Evolutionary conservation across 2,888 invertebrate genomes (phyloP).

Genomic region (Drosophila lutescens): DNA sequence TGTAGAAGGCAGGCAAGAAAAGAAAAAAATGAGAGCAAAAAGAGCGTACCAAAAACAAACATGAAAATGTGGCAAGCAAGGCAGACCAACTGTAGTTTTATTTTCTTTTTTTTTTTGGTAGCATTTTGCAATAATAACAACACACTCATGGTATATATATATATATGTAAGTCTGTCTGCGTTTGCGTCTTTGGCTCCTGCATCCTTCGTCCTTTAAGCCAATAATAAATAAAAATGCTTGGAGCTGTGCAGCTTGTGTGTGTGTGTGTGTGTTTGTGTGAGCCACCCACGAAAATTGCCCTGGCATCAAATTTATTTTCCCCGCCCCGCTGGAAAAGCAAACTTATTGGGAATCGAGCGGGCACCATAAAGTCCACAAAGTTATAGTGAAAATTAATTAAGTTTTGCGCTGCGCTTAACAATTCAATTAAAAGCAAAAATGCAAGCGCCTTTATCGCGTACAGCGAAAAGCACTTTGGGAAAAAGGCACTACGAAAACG

Average conservation of each 20-base stretch:
- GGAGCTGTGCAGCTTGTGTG: constrained; percentile 22
- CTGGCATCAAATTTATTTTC: constrained; percentile 69
- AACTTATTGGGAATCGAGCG: constrained; percentile 40
- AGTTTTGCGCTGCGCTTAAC: constrained; percentile 79
- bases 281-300: constrained; percentile 51
- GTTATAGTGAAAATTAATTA: constrained; percentile 77
- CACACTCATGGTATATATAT: constrained; percentile 44
- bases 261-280: constrained; percentile 8
- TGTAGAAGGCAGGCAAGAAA: constrained; percentile 59
- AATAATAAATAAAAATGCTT: constrained; percentile 81
- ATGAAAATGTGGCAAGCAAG: constrained; percentile 59
- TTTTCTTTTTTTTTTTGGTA: constrained; percentile 13
- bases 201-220: constrained; percentile 70
- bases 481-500: constrained; percentile 21
- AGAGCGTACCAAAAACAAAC: constrained; percentile 48
- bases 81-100: constrained; percentile 45
- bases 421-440: constrained; percentile 74
- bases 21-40: constrained; percentile 20
- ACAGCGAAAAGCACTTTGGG: constrained; percentile 75
- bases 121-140: constrained; percentile 69
- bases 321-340: constrained; percentile 14
- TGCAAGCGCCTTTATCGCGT: constrained; percentile 62
- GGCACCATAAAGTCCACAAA: constrained; percentile 74
- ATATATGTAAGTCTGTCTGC: constrained; percentile 44
- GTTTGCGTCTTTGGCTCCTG: constrained; percentile 61